phyloP scores from a whole-genome alignment of 2,888 invertebrate species.

The Hyles lineata region DNA sequence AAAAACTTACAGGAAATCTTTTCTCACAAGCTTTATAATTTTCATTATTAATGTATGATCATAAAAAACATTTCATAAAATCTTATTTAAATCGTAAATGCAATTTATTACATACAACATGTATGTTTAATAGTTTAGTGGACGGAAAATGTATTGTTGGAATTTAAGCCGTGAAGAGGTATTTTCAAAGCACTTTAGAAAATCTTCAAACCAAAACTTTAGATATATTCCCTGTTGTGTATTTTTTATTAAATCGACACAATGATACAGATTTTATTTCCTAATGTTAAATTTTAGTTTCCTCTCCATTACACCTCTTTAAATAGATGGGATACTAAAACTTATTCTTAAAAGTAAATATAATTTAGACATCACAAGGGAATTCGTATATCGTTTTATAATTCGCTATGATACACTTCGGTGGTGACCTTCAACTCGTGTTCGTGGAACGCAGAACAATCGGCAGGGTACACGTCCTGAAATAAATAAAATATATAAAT shows the following conservation, averaged over 20 bases:
- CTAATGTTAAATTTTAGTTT: neutral
- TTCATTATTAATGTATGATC: too few relatives aligned
- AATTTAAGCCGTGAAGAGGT: neutral
- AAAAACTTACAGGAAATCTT: too few relatives aligned
- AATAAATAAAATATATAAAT: constrained; percentile 36
- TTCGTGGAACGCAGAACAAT: constrained; percentile 92
- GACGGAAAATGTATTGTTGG: neutral
- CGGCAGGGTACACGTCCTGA: constrained; percentile 88
- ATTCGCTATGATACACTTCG: constrained; percentile 92
- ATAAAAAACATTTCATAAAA: too few relatives aligned
- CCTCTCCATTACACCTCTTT: neutral
- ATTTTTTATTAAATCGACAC: too few relatives aligned
- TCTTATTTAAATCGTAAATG: neutral
- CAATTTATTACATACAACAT: neutral
- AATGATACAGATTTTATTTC: too few relatives aligned
- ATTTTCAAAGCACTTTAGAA: neutral
- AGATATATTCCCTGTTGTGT: too few relatives aligned
- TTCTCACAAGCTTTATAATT: too few relatives aligned
- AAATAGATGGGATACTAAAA: neutral
- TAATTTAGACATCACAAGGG: constrained; percentile 10
- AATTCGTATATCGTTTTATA: constrained; percentile 74
- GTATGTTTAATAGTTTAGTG: neutral
- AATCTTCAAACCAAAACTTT: too few relatives aligned
- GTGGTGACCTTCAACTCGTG: constrained; percentile 93
- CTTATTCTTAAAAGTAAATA: constrained; percentile 2